phyloP scores from a whole-genome alignment of 2,888 invertebrate genomes.

The Hipparchia sbordonii region DNA sequence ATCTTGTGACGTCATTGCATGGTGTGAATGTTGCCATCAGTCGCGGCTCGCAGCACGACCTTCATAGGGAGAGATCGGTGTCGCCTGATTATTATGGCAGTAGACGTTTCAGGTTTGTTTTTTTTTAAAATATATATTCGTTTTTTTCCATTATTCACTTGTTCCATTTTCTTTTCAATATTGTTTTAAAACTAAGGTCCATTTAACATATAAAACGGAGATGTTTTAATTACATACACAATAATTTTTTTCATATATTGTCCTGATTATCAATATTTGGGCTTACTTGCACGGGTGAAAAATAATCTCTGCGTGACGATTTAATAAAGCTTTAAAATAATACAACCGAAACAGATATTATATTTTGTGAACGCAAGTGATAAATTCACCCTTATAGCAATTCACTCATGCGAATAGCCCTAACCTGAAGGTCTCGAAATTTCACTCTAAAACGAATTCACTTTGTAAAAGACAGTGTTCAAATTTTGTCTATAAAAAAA shows the following conservation, averaged over 20 bases:
- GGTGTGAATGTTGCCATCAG: constrained; percentile 72
- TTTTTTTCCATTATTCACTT: constrained; percentile 26
- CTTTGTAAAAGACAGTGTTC: too few species aligned
- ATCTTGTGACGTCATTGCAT: constrained; percentile 78
- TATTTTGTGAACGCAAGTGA: neutral
- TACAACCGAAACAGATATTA: neutral
- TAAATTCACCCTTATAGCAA: neutral
- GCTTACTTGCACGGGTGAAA: neutral
- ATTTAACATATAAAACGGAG: neutral
- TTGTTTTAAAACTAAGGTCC: neutral
- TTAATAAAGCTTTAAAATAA: neutral
- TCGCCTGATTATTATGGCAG: constrained; percentile 88
- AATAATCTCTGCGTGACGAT: neutral
- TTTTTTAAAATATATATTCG: neutral
- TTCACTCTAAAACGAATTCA: too few species aligned
- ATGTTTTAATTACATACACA: too few species aligned
- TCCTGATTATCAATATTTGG: too few species aligned
- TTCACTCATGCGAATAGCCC: neutral
- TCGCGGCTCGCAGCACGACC: constrained; percentile 89
- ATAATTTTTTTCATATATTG: too few species aligned
- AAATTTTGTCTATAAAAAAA: too few species aligned
- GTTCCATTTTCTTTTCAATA: neutral
- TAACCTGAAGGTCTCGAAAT: too few species aligned
- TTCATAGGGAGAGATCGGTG: constrained; percentile 85
- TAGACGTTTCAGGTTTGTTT: constrained; percentile 90